Conservation (phyloP, 2,797 vertebrate species). For the Peromyscus attwateri region DNA sequence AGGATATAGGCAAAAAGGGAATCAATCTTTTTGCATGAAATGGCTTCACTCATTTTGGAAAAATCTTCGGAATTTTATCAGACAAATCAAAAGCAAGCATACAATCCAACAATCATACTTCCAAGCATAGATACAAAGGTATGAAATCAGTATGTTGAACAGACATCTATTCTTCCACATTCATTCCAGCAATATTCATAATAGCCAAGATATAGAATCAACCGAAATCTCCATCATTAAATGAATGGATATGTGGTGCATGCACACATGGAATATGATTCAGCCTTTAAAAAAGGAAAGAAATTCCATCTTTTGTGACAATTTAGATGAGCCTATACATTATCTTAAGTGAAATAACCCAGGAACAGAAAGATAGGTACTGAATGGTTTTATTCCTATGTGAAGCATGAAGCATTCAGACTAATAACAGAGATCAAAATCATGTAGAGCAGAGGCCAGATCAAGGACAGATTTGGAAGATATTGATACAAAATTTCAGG, state of each 20-base stretch:
- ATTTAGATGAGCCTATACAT: background rate
- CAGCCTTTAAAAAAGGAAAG: background rate
- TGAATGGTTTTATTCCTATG: background rate
- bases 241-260: background rate
- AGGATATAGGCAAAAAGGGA: background rate
- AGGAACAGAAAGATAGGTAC: background rate
- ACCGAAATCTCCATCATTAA: background rate
- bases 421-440: background rate
- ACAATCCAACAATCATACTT: background rate
- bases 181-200: background rate
- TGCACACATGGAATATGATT: background rate
- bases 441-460: background rate
- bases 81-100: background rate
- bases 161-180: background rate
- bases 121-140: background rate
- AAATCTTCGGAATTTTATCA: background rate
- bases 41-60: background rate
- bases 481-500: background rate
- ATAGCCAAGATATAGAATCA: background rate
- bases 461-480: background rate
- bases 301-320: background rate
- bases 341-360: slow-evolving; percentile 23
- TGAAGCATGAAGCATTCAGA: background rate
- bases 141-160: background rate
- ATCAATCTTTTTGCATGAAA: background rate